Evolutionary conservation across 1,140 invertebrate species (phyloP).

Genomic region (Ips nitidus): DNA sequence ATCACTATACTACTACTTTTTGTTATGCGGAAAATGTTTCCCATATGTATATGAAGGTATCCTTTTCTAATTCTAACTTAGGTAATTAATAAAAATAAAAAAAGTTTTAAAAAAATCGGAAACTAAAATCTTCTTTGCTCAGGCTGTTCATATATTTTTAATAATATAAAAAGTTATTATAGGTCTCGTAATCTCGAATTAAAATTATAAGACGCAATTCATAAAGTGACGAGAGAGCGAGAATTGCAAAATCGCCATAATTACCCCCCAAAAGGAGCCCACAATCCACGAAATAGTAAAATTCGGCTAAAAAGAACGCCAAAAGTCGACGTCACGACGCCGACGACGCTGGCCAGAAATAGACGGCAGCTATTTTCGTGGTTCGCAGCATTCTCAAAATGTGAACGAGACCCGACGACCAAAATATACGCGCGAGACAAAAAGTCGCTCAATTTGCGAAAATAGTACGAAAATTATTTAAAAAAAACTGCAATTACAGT

Average conservation of each 20-base stretch:
- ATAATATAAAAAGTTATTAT: no score
- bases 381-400: constrained; percentile 43
- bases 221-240: no score
- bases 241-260: not conserved
- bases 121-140: no score
- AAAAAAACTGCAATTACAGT: constrained; percentile 10
- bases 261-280: constrained; percentile 1
- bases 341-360: constrained; percentile 36
- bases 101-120: no score
- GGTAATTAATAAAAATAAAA: no score
- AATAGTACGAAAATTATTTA: constrained; percentile 8
- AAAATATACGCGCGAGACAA: constrained; percentile 22
- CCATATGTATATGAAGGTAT: no score
- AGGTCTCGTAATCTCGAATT: no score
- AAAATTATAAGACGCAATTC: no score
- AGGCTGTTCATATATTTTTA: no score
- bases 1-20: no score
- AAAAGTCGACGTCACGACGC: constrained; percentile 39
- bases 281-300: constrained; percentile 19
- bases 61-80: no score
- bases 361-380: constrained; percentile 44
- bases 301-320: constrained; percentile 20
- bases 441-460: constrained; percentile 19
- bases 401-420: constrained; percentile 34
- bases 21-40: no score